These are phyloP conservation scores for Diceros bicornis DNA, from an alignment of 2,797 vertebrate species.

Conservation along the genomic window DNA sequence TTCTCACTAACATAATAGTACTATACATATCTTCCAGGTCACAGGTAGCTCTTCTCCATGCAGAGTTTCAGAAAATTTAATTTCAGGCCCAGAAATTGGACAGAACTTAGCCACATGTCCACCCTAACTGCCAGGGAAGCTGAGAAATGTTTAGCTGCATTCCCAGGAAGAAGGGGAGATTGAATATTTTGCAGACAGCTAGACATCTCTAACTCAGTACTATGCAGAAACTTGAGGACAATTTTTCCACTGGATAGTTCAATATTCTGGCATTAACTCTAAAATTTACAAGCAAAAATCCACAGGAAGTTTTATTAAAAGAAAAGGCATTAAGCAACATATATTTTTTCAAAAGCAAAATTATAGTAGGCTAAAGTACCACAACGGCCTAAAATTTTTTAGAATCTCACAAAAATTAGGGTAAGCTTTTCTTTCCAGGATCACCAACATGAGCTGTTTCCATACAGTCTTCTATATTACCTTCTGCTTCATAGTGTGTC, in stretches of 20 bases:
- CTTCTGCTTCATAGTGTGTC: neutral
- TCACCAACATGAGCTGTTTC: neutral
- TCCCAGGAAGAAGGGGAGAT: neutral
- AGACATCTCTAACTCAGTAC: neutral
- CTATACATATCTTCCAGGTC: neutral
- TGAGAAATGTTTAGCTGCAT: neutral
- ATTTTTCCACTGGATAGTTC: neutral
- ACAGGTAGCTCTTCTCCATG: neutral
- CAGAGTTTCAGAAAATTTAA: neutral
- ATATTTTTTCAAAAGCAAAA: neutral
- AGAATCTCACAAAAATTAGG: neutral
- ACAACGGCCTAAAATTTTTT: neutral
- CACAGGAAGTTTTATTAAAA: neutral
- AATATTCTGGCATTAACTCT: neutral
- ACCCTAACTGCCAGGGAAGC: neutral
- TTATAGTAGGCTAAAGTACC: neutral
- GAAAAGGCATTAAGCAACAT: neutral
- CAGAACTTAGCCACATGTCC: neutral
- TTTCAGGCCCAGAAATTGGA: neutral
- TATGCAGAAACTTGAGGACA: neutral
- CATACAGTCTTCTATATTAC: neutral
- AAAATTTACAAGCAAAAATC: neutral
- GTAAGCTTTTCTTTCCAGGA: neutral
- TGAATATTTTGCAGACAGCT: neutral
- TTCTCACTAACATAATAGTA: neutral